Base-by-base conservation (phyloP, 2,888 invertebrate genomes). In the Galerucella pusilla region DNA sequence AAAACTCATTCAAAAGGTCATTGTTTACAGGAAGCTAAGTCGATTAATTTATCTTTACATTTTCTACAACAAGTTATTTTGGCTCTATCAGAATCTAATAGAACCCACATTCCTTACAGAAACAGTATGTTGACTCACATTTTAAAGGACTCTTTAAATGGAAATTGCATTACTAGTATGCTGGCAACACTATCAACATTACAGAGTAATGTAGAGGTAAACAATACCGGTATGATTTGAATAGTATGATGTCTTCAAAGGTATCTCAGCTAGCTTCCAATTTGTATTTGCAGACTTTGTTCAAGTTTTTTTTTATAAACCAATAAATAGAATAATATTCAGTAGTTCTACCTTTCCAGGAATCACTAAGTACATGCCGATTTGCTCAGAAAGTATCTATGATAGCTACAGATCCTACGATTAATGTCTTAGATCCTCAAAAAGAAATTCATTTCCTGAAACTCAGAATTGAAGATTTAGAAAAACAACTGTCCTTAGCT, bases 11-110 rank as follows among this genome's bases (percentile, higher is more conserved):
- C 89, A 72, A 87, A 86, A 49, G 90, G 90, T 46, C 85, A 86
- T 65, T 85, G 88, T 49, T 82, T 90, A 66, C 86, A 84, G 61
- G 90, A 91, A 82, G 90, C 90, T 9, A 88, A 89, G 79, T 87
- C 89, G 81, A 90, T 91, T 78, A 90, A 91, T 81, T 85, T 90
- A 74, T 90, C 90, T 25, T 85, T 90, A 66, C 90, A 90, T 84
- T 90, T 88, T 84, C 81, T 90, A 79, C 90, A 90, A 81, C 90
- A 90, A 85, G 90, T 88, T 0, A 88, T 88, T 49, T 81, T 87
- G 25, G 88, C 88, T 1, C 78, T 89, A 63, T 86, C 87, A 1
- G 86, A 88, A 74, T 78, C 84, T 5, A 84, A 83, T 75, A 83
- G 86, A 67, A 71, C 76, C 9, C 89, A 89, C 77, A 85, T 89